Evolutionary conservation across 2,113 vertebrate genomes (phyloP), one percentile per base, ranked within the genome.

Genomic region (Ramphastos sulfuratus): DNA sequence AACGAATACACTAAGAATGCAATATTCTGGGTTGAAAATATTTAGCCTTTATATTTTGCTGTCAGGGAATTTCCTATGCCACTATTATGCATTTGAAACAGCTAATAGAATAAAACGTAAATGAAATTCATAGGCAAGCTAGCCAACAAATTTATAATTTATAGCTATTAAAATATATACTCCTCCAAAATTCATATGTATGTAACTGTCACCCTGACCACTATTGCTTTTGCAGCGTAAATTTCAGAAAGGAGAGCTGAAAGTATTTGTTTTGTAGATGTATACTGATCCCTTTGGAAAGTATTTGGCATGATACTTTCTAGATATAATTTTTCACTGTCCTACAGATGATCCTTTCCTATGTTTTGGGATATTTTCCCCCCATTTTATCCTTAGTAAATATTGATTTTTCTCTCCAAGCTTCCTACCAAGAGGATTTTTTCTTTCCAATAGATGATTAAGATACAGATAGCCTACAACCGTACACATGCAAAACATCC

Each of bases 11-110:
- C 16, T 25, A 66, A 48, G 14, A 89, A 39, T 25, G 19, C 46
- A 89, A 10, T 52, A 85, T 65, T 63, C 73, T 74, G 55, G 39
- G 46, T 85, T 92, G 13, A 91, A 95, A 91, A 76, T 39, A 94
- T 33, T 35, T 74, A 78, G 39, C 42, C 21, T 16, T 89, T 73
- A 5, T 63, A 87, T 85, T 80, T 85, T 59, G 59, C 75, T 94
- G 94, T 92, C 71, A 60, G 55, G 35, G 39, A 95, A 89, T 59
- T 66, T 60, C 67, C 60, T 70, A 12, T 66, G 79, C 30, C 55
- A 73, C 67, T 85, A 56, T 72, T 63, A 91, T 1, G 2, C n/a
- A 46, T 46, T 66, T 91, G 59, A 91, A 89, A 78, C 71, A 80
- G 0, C 3, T 37, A 48, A 64, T n/a, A 91, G 63, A 78, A 82